These are phyloP conservation scores for Noctua fimbriata DNA, from an alignment of 2,888 invertebrate species.

Conservation along the genomic window DNA sequence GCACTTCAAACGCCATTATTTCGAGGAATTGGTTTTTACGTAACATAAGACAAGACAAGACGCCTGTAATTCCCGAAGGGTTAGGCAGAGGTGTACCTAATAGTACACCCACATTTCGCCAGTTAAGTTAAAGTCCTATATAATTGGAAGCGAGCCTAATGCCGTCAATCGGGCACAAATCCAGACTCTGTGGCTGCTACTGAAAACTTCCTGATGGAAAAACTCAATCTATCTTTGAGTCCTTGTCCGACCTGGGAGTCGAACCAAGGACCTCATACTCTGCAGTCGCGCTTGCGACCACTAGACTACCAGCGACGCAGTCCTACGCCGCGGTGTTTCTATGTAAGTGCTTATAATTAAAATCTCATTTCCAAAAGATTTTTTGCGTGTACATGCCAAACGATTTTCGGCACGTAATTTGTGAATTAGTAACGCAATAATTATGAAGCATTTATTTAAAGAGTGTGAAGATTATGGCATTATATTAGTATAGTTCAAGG, in stretches of 20 bases:
- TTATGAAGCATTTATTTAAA: constrained; percentile 38
- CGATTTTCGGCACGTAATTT: constrained; percentile 16
- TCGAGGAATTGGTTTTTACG: not conserved
- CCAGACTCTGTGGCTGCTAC: not conserved
- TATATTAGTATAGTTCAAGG: constrained; percentile 40
- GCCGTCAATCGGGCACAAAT: not conserved
- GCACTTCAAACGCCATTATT: not conserved
- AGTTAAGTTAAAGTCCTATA: not conserved
- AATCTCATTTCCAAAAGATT: not conserved
- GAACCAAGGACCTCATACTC: not conserved
- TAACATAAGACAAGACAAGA: not conserved
- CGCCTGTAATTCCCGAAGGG: not conserved
- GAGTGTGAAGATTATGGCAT: constrained; percentile 50
- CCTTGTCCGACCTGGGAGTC: not conserved
- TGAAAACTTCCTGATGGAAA: not conserved
- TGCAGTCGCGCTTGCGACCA: not conserved
- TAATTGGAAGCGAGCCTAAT: not conserved
- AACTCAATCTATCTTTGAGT: not conserved
- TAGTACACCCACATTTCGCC: not conserved
- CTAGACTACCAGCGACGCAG: not conserved
- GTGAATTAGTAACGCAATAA: constrained; percentile 53
- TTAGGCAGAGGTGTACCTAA: not conserved
- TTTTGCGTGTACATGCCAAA: constrained; percentile 37
- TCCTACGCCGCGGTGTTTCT: not conserved
- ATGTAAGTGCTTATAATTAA: not conserved